These are phyloP conservation scores for Mionectes olivaceus DNA, from an alignment of 2,797 vertebrate genomes.

Conservation along the genomic window DNA sequence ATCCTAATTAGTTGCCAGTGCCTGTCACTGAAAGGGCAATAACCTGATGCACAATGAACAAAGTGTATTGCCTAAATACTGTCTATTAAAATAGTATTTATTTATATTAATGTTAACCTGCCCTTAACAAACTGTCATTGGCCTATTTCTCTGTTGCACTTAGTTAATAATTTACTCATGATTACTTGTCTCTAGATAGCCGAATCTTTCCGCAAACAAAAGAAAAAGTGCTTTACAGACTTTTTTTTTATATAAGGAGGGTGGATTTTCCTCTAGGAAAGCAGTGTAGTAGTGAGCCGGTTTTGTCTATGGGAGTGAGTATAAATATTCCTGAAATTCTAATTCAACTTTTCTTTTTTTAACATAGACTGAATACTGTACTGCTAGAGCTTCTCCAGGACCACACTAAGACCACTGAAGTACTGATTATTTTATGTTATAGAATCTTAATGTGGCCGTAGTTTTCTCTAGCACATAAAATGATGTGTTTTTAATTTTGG, in stretches of 20 bases:
- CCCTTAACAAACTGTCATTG: constrained; percentile 26
- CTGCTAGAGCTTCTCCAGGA: not conserved
- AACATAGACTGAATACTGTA: not conserved
- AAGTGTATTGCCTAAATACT: constrained; percentile 31
- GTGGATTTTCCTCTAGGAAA: not conserved
- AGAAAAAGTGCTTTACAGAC: not conserved
- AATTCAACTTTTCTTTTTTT: not conserved
- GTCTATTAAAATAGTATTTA: not conserved
- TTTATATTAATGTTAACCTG: not conserved
- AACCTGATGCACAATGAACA: not conserved
- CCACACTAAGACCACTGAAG: not conserved
- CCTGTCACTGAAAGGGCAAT: not conserved
- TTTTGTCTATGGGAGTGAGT: not conserved
- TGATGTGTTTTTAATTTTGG: not conserved
- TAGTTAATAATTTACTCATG: constrained; percentile 46
- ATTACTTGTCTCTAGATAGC: not conserved
- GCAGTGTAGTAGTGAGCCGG: not conserved
- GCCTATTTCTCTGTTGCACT: not conserved
- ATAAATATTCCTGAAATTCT: not conserved
- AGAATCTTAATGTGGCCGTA: not conserved
- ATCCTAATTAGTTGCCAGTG: not conserved
- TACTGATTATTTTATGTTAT: not conserved
- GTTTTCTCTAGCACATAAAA: not conserved
- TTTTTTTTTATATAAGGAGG: not conserved
- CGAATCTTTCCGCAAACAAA: constrained; percentile 1